phyloP scores from a whole-genome alignment of 2,113 vertebrate species.

The Rhabdornis inornatus region DNA sequence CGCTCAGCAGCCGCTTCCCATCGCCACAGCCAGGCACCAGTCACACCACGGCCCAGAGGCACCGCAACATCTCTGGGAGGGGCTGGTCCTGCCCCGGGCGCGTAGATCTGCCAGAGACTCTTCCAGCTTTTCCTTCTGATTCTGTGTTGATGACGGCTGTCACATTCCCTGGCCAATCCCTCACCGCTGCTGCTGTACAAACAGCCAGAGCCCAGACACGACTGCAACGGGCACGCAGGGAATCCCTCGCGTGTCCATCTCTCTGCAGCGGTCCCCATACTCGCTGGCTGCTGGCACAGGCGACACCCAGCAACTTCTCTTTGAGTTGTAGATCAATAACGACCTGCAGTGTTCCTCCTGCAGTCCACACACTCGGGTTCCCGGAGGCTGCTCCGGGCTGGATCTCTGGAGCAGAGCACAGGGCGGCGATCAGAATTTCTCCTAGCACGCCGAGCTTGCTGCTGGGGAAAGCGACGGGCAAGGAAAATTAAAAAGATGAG shows the following conservation, averaged over 20 bases:
- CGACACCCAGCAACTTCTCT: neutral
- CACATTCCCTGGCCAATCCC: neutral
- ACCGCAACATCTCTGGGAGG: neutral
- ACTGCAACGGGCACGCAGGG: fast-evolving
- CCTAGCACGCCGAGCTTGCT: neutral
- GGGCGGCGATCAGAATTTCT: neutral
- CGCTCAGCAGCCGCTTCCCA: fast-evolving
- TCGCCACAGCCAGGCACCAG: fast-evolving
- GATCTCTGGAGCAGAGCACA: neutral
- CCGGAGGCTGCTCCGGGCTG: neutral
- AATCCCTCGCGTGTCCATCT: too few species aligned
- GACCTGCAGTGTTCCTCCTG: neutral
- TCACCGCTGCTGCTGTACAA: neutral
- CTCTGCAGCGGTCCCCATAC: fast-evolving
- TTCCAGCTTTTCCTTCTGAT: neutral
- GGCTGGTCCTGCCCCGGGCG: neutral
- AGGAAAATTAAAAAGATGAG: neutral
- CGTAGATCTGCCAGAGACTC: neutral
- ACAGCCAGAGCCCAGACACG: neutral
- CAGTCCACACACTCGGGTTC: neutral
- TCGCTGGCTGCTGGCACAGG: neutral
- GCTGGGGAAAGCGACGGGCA: neutral
- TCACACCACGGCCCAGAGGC: fast-evolving
- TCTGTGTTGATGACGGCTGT: fast-evolving
- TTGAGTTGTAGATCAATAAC: fast-evolving